Conservation (phyloP, 2,113 vertebrate genomes). For the Athene noctua region DNA sequence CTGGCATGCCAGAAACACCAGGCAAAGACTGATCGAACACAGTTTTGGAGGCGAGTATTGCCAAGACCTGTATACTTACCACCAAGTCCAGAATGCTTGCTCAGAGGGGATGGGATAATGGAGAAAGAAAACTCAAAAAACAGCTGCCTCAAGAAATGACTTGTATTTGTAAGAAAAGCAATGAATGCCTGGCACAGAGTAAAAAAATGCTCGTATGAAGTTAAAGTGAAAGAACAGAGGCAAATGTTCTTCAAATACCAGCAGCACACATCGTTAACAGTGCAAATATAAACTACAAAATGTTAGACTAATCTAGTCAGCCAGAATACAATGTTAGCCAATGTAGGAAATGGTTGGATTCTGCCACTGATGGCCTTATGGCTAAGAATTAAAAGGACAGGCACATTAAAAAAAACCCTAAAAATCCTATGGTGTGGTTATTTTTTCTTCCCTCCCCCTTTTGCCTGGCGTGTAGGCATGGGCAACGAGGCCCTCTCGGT, state of each 20-base stretch:
- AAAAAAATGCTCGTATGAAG: slow-evolving; percentile 74
- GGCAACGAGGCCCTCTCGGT: slow-evolving; percentile 73
- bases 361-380: slow-evolving; percentile 72
- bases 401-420: slow-evolving; percentile 70
- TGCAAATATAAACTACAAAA: slow-evolving; percentile 75
- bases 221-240: slow-evolving; percentile 74
- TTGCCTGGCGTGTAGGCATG: slow-evolving; percentile 73
- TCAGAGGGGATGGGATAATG: slow-evolving; percentile 65
- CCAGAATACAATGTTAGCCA: slow-evolving; percentile 73
- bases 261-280: slow-evolving; percentile 74
- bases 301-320: slow-evolving; percentile 76
- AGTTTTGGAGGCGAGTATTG: slow-evolving; percentile 68
- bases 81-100: slow-evolving; percentile 64
- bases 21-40: slow-evolving; percentile 75
- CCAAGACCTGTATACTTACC: slow-evolving; percentile 73
- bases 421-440: slow-evolving; percentile 66
- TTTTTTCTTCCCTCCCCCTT: slow-evolving; percentile 75
- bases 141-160: slow-evolving; percentile 76
- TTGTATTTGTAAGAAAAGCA: slow-evolving; percentile 78
- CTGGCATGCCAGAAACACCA: slow-evolving; percentile 77
- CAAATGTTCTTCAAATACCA: slow-evolving; percentile 75
- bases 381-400: slow-evolving; percentile 76
- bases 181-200: slow-evolving; percentile 75
- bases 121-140: slow-evolving; percentile 77
- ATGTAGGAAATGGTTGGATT: slow-evolving; percentile 73